Conservation (phyloP, 35 echinoderm and acorn worm species). For the Patiria miniata region DNA sequence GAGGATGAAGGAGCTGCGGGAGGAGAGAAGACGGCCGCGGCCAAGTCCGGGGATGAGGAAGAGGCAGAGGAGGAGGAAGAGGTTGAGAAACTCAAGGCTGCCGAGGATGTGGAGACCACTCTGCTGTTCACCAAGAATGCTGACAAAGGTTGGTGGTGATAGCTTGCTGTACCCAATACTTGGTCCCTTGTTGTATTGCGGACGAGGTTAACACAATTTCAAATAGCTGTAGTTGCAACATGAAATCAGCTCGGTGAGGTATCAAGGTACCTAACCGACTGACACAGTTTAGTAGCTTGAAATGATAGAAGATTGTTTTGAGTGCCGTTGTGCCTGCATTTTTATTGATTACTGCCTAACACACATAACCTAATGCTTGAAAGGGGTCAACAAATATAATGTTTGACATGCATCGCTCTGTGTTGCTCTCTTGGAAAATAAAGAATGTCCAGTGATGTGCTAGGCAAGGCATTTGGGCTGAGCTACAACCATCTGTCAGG, state of each 20-base stretch:
- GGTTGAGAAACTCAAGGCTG: constrained; percentile 77
- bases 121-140: constrained; percentile 89
- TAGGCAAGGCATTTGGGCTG: constrained; percentile 65
- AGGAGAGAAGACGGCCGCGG: constrained; percentile 9
- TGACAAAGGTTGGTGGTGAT: constrained; percentile 64
- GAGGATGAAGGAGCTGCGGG: constrained; percentile 75
- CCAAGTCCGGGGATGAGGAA: constrained; percentile 42
- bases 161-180: not conserved
- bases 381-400: too few species aligned
- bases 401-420: too few species aligned
- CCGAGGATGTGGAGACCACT: constrained; percentile 91
- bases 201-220: not conserved
- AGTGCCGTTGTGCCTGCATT: too few species aligned
- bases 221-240: not conserved
- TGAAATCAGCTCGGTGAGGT: not conserved
- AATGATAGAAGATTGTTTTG: too few species aligned
- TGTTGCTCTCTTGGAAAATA: too few species aligned
- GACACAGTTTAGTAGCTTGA: too few species aligned
- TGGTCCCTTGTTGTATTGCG: not conserved
- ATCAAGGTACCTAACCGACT: too few species aligned
- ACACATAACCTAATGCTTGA: too few species aligned
- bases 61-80: constrained; percentile 86
- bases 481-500: constrained; percentile 4
- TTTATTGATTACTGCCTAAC: too few species aligned
- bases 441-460: constrained; percentile 45